Conservation (phyloP, 2,113 vertebrate genomes). For the Hyaena hyaena region DNA sequence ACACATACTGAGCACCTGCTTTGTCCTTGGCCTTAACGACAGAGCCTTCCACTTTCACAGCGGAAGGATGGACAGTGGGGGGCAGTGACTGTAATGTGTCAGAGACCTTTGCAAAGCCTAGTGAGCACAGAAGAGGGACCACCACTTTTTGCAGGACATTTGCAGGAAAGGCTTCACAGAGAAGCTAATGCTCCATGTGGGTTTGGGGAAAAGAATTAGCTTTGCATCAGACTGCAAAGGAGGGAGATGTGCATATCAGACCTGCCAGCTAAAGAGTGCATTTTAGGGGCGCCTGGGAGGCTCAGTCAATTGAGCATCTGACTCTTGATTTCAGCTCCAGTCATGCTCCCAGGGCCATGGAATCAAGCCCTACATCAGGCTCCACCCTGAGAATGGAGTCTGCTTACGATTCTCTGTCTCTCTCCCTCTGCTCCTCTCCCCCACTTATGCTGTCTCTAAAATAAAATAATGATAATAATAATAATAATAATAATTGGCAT, state of each 20-base stretch:
- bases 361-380: too few species aligned
- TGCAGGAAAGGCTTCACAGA: background rate
- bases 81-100: background rate
- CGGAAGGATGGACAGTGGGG: background rate
- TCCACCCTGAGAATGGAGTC: too few species aligned
- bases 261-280: background rate
- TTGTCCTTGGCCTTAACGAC: background rate
- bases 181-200: background rate
- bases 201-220: background rate
- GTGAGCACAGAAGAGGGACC: background rate
- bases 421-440: too few species aligned
- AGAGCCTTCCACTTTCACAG: background rate
- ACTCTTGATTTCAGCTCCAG: too few species aligned
- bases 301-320: too few species aligned
- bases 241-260: background rate
- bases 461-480: too few species aligned
- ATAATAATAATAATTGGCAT: too few species aligned
- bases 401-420: too few species aligned
- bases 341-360: too few species aligned
- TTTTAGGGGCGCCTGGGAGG: too few species aligned
- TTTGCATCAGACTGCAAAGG: background rate
- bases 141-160: accelerated
- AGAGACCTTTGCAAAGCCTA: background rate
- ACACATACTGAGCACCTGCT: background rate
- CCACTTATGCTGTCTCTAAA: too few species aligned